A percentile compares a stretch with the other conserved stretches of the same genome.
phyloP scores from a whole-genome alignment of 2,888 invertebrate species.

The Platycheirus albimanus region DNA sequence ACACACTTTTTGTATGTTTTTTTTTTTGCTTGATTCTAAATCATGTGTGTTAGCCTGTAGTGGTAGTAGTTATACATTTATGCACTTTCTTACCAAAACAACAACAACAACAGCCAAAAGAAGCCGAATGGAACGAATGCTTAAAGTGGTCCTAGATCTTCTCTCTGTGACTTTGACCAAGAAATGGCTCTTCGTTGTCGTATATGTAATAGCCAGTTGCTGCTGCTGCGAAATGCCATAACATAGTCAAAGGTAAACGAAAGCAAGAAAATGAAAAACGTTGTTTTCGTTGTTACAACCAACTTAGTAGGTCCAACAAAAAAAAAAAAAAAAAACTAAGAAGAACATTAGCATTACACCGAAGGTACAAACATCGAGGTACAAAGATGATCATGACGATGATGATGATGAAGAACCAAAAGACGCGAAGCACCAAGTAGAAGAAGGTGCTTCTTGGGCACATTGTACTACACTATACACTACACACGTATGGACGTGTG shows the following conservation, averaged over 20 bases:
- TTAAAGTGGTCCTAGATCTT: slow-evolving; percentile 47
- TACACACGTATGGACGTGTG: slow-evolving; percentile 56
- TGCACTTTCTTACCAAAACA: slow-evolving; percentile 11
- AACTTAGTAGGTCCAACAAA: slow-evolving; percentile 27
- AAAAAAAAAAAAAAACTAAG: slow-evolving; percentile 32
- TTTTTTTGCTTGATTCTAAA: slow-evolving; percentile 20
- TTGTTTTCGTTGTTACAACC: slow-evolving; percentile 13
- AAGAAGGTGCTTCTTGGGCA: slow-evolving; percentile 63
- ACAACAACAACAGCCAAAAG: slow-evolving; percentile 38
- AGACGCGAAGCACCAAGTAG: slow-evolving; percentile 16
- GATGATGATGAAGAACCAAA: slow-evolving; percentile 58
- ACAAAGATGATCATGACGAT: slow-evolving; percentile 74
- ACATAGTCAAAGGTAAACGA: slow-evolving; percentile 56
- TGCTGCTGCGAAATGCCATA: slow-evolving; percentile 26
- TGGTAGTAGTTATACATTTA: slow-evolving; percentile 21
- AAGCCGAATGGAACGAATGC: slow-evolving; percentile 56
- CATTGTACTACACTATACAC: slow-evolving; percentile 42
- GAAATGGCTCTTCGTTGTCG: slow-evolving; percentile 40
- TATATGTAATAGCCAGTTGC: slow-evolving; percentile 17
- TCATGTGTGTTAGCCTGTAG: slow-evolving; percentile 53
- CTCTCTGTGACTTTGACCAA: slow-evolving; percentile 56
- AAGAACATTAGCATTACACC: slow-evolving; percentile 68
- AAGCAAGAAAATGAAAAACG: slow-evolving; percentile 66
- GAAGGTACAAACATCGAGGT: no score
- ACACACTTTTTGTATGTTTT: slow-evolving; percentile 42